Evolutionary conservation across 2,113 vertebrate genomes (phyloP), one percentile per base, ranked within the genome.

Genomic region (Potamarius usumacintae): DNA sequence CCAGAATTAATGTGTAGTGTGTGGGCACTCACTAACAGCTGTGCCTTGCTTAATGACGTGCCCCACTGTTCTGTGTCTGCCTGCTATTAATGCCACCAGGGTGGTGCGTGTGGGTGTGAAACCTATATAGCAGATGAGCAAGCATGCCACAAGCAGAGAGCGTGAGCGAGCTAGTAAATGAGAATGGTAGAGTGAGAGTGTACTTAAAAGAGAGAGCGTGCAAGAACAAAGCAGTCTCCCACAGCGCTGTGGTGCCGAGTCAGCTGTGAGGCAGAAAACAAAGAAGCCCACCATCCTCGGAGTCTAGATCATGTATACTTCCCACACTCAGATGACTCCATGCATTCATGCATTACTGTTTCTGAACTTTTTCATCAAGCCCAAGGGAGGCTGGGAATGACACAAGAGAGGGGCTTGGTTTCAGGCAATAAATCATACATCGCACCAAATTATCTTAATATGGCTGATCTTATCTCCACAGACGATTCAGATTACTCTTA

Each of bases 241-340:
- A 58, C 69, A 42, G 91, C 90, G 92, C 90, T 92, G 85, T 7
- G 82, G 85, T 85, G 91, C 91, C 92, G 91, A 94, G 83, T 95
- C 92, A 94, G 91, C 55, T 55, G 30, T 30, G 53, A 55, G 91
- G 92, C 91, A 84, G 89, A 93, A 93, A 94, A 92, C 90, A 90
- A 89, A 95, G 91, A 93, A 92, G 91, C 90, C 89, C 90, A 85
- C 77, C 65, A 1, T 88, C 88, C 86, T 63, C 67, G 48, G 30
- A 25, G 57, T 83, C 83, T 55, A 69, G 34, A 65, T 86, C 87
- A 72, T 79, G 65, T 84, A 71, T 55, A 65, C 65, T 48, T 14
- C 55, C 87, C 85, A 86, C 63, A 62, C 55, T 30, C 74, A 4
- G 72, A 63, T 20, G 62, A 48, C 84, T 85, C n/a, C 15, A 34